Conservation (phyloP, 2,797 vertebrate species). For the Dicrostonyx torquatus region DNA sequence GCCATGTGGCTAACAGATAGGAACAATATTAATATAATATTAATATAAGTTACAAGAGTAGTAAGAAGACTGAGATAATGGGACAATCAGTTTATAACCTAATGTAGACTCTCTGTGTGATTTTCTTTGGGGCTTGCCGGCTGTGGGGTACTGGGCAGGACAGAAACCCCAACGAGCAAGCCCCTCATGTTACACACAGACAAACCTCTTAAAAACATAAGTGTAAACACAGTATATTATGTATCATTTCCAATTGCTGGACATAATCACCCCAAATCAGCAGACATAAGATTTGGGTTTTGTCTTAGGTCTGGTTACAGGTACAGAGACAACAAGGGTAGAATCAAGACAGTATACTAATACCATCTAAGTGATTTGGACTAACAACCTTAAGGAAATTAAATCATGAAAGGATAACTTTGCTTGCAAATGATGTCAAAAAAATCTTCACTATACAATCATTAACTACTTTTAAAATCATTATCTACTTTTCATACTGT, state of each 20-base stretch:
- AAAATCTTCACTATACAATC: neutral
- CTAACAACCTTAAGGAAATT: conserved; percentile 1
- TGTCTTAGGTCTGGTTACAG: neutral
- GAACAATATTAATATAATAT: too few relatives aligned
- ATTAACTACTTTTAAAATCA: neutral
- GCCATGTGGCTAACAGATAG: too few relatives aligned
- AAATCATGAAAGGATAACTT: neutral
- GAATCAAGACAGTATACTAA: neutral
- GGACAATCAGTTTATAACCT: too few relatives aligned
- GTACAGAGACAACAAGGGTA: neutral
- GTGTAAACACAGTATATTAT: neutral
- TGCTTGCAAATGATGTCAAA: neutral
- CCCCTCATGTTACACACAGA: too few relatives aligned
- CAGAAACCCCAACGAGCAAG: too few relatives aligned
- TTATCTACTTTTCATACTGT: neutral
- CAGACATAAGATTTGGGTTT: neutral
- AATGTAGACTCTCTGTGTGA: too few relatives aligned
- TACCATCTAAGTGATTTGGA: neutral
- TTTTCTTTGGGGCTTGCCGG: too few relatives aligned
- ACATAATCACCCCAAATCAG: neutral
- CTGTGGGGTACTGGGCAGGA: too few relatives aligned
- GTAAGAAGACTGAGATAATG: too few relatives aligned
- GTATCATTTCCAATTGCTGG: neutral
- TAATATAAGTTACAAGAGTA: too few relatives aligned
- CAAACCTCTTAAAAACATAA: neutral